Conservation (phyloP, 2,113 vertebrate genomes). For the Ceyx cyanopectus region DNA sequence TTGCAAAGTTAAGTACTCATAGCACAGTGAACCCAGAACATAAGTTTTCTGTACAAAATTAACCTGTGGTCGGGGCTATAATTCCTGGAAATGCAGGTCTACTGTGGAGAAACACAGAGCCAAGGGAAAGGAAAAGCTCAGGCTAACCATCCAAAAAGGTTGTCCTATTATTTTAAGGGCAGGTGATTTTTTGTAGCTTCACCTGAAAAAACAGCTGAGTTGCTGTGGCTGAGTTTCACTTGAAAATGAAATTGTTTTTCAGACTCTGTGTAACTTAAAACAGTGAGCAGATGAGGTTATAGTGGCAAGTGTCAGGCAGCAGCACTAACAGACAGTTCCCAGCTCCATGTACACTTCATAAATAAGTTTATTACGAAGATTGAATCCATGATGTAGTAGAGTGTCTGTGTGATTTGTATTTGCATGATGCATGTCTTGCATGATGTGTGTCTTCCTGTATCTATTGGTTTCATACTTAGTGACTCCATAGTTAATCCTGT, state of each 20-base stretch:
- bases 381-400: not conserved
- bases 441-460: not conserved
- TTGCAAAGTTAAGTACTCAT: not conserved
- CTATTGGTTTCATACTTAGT: not conserved
- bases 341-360: accelerated
- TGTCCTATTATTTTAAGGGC: not conserved
- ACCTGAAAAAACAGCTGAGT: not conserved
- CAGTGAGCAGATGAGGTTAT: not conserved
- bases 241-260: not conserved
- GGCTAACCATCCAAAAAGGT: not conserved
- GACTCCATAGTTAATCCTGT: not conserved
- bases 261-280: not conserved
- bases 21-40: not conserved
- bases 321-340: not conserved
- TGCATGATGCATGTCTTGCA: not conserved
- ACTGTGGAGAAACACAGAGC: accelerated
- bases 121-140: not conserved
- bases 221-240: not conserved
- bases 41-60: not conserved
- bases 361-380: not conserved
- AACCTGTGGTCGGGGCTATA: not conserved
- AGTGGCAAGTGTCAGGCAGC: not conserved
- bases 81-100: not conserved
- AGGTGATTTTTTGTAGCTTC: not conserved
- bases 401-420: not conserved